Percentiles rank a stretch among this genome's conserved stretches.
Evolutionary conservation across 2,888 invertebrate genomes (phyloP).

Genomic region (Dolichopus griseipennis): DNA sequence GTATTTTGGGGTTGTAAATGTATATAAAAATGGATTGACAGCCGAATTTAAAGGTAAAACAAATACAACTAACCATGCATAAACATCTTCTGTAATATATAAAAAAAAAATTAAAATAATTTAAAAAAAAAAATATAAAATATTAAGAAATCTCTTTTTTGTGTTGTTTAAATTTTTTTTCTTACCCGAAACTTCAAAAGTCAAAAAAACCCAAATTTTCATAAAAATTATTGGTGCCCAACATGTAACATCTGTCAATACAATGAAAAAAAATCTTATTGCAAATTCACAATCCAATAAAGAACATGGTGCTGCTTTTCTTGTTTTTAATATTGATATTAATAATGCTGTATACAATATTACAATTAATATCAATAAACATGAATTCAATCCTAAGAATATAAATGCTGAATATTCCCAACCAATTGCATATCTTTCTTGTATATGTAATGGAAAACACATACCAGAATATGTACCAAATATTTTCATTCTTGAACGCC

Average conservation of each 20-base stretch:
- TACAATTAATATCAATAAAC: constrained; percentile 50
- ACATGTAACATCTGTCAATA: constrained; percentile 59
- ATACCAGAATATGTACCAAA: constrained; percentile 57
- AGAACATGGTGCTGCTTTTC: constrained; percentile 51
- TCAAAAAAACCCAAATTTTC: constrained; percentile 53
- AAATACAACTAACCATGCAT: constrained; percentile 59
- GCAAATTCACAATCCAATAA: constrained; percentile 56
- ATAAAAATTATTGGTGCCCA: constrained; percentile 61
- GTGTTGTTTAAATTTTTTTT: constrained; percentile 8
- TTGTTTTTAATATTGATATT: constrained; percentile 53
- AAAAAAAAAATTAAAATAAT: neutral
- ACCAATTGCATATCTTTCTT: constrained; percentile 56
- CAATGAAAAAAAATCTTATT: constrained; percentile 58
- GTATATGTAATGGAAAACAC: constrained; percentile 62
- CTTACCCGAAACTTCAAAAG: constrained; percentile 49
- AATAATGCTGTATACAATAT: constrained; percentile 55
- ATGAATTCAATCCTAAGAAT: constrained; percentile 56
- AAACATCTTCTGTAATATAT: constrained; percentile 47
- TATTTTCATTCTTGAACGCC: constrained; percentile 52
- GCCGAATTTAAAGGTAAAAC: constrained; percentile 59
- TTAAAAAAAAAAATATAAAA: neutral
- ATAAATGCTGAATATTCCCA: constrained; percentile 66
- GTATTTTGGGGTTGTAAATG: constrained; percentile 58
- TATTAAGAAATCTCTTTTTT: neutral
- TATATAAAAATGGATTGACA: constrained; percentile 58